Percentiles rank a stretch among this genome's conserved stretches.
Conservation (phyloP, 2,113 vertebrate genomes). For the Xiphias gladius region DNA sequence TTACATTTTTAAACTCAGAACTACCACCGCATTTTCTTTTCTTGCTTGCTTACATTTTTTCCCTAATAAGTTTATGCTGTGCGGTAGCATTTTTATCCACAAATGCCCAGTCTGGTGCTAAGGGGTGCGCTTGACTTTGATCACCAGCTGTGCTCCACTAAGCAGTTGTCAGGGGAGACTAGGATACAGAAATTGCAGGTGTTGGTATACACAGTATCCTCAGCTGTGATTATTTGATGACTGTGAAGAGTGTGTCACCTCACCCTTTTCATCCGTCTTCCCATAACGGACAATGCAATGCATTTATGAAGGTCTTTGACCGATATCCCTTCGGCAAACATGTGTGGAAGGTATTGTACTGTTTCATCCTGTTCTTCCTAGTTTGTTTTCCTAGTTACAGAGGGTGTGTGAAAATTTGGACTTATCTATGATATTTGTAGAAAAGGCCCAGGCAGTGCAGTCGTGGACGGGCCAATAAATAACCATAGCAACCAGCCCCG, state of each 20-base stretch:
- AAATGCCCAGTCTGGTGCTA: background rate
- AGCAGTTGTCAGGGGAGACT: slow-evolving; percentile 2
- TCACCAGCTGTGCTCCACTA: slow-evolving; percentile 46
- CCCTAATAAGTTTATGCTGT: slow-evolving; percentile 25
- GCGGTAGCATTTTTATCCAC: slow-evolving; percentile 1
- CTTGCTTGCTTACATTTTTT: slow-evolving; percentile 7
- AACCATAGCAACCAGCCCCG: background rate
- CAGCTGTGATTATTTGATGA: slow-evolving; percentile 26
- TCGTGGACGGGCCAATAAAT: background rate
- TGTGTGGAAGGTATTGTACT: background rate
- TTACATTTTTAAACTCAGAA: background rate
- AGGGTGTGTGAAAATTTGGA: background rate
- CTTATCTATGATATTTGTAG: background rate
- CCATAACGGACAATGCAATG: background rate
- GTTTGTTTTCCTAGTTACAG: background rate
- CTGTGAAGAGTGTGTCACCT: background rate
- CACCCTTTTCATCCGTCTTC: background rate
- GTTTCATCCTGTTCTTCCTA: background rate
- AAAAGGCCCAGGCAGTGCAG: background rate
- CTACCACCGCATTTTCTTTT: background rate
- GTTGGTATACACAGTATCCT: slow-evolving; percentile 6
- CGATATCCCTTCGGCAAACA: background rate
- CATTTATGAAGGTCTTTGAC: background rate
- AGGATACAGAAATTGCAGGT: slow-evolving; percentile 18
- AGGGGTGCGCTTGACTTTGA: slow-evolving; percentile 30